Conservation (phyloP, 2,797 vertebrate genomes). For the Garrulus glandarius region DNA sequence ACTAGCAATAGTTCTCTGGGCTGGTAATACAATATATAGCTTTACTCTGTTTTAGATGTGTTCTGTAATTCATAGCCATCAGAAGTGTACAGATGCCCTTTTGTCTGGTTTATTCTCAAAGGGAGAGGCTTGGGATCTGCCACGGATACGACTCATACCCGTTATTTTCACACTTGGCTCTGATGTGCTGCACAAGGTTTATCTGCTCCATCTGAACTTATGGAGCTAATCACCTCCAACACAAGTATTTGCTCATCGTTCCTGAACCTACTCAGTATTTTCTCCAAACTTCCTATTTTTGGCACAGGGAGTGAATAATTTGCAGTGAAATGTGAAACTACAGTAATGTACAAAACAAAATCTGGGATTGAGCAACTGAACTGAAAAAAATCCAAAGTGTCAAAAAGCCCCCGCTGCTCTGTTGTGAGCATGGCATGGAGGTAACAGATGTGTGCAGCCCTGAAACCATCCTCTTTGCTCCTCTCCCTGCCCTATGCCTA, state of each 20-base stretch:
- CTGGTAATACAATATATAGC: neutral
- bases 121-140: neutral
- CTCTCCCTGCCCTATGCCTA: neutral
- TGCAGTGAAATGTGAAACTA: neutral
- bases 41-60: neutral
- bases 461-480: neutral
- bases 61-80: neutral
- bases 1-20: neutral
- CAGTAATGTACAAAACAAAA: neutral
- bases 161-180: neutral
- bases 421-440: neutral
- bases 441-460: slow-evolving; percentile 39
- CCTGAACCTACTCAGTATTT: neutral
- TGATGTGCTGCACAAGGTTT: neutral
- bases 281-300: neutral
- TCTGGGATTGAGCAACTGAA: neutral
- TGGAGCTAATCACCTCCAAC: rapidly evolving
- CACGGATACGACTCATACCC: rapidly evolving
- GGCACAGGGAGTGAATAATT: neutral
- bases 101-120: neutral
- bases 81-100: neutral
- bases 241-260: neutral
- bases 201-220: neutral
- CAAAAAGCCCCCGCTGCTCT: slow-evolving; percentile 2
- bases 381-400: neutral